These are phyloP conservation scores for Lamprologus speciosus DNA, from an alignment of 2,113 vertebrate genomes.

Conservation along the genomic window DNA sequence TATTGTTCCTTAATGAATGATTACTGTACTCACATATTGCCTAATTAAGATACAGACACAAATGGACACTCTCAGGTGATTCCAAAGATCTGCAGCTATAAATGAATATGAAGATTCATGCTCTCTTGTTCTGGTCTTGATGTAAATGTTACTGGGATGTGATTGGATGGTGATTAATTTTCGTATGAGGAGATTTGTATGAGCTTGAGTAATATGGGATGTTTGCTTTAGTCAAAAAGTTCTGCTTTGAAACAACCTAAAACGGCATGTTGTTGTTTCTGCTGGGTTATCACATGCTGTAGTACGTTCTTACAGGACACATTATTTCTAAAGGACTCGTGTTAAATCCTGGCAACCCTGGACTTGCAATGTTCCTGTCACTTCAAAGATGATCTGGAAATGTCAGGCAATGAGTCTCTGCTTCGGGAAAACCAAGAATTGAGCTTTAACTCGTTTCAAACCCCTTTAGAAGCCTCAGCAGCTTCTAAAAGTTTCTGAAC, in stretches of 20 bases:
- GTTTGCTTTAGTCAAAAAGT: background rate
- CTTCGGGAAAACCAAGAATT: background rate
- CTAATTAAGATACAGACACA: background rate
- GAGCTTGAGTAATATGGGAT: background rate
- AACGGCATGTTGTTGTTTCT: background rate
- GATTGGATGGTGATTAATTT: background rate
- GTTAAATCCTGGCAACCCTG: background rate
- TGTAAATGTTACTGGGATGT: background rate
- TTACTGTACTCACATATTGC: background rate
- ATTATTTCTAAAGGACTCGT: background rate
- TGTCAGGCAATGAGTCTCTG: background rate
- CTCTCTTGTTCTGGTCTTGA: background rate
- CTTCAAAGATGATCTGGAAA: background rate
- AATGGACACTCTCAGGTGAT: background rate
- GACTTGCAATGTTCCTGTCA: background rate
- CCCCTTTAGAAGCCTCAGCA: background rate
- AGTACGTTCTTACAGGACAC: background rate
- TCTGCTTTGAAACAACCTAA: background rate
- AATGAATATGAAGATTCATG: background rate
- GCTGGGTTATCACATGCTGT: background rate
- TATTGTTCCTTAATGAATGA: background rate
- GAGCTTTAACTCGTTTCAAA: background rate
- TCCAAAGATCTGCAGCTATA: rapidly evolving
- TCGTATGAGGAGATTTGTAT: rapidly evolving
- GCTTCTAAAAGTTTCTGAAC: background rate